Evolutionary conservation across 2,797 vertebrate species (phyloP).

Genomic region (Halcyon chelicuti): DNA sequence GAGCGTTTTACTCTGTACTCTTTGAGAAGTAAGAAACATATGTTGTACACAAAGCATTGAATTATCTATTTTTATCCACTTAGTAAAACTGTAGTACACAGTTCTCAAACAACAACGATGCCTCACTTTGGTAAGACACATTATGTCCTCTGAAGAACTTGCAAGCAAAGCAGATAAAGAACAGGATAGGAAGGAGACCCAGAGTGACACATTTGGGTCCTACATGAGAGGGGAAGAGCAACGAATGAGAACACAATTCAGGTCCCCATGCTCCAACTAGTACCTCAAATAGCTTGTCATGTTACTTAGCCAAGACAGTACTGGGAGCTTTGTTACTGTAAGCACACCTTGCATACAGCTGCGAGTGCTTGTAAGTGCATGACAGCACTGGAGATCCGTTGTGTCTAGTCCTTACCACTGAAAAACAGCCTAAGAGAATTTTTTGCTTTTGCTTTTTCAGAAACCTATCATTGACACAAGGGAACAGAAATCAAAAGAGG

Average conservation of each 20-base stretch:
- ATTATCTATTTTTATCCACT: background rate
- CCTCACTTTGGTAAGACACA: background rate
- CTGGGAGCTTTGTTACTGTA: background rate
- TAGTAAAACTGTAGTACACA: background rate
- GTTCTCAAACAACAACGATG: background rate
- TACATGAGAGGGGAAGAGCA: background rate
- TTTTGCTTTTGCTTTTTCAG: conserved; percentile 46
- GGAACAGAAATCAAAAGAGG: conserved; percentile 54
- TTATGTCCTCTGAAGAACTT: background rate
- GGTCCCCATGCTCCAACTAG: background rate
- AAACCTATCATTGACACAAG: conserved; percentile 16
- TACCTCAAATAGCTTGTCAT: background rate
- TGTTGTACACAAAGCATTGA: background rate
- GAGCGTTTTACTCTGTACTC: background rate
- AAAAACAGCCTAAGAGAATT: conserved; percentile 15
- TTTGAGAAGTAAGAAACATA: background rate
- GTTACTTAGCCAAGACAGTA: background rate
- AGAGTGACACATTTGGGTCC: no score
- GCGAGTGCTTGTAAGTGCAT: background rate
- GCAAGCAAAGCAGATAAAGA: background rate
- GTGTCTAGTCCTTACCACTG: background rate
- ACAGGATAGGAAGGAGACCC: background rate
- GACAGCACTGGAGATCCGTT: background rate
- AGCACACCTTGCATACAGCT: background rate
- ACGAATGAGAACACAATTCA: background rate